A percentile compares a stretch with the other conserved stretches of the same genome.
These are phyloP conservation scores for Crotalus horridus DNA, from an alignment of 2,113 vertebrate genomes.

Conservation along the genomic window DNA sequence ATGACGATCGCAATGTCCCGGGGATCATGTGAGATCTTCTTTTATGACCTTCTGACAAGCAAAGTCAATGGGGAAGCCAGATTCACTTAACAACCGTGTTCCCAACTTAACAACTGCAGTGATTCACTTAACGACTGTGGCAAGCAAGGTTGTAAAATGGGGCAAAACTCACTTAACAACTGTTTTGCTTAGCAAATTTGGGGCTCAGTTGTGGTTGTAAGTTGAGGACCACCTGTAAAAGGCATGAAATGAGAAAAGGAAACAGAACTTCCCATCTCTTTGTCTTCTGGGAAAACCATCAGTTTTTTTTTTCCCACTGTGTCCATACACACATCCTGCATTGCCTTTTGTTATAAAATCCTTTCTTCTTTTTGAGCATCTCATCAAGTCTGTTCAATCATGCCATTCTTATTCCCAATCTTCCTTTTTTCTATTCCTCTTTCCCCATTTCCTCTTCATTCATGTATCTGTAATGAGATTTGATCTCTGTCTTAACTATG, in stretches of 20 bases:
- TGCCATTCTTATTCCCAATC: background rate
- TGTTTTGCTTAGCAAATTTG: no score
- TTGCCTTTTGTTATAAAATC: background rate
- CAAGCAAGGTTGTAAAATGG: no score
- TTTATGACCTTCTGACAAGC: no score
- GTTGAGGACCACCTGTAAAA: background rate
- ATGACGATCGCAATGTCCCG: no score
- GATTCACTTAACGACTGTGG: no score
- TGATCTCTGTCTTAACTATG: background rate
- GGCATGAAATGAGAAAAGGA: background rate
- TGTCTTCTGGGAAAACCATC: background rate
- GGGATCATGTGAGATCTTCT: no score
- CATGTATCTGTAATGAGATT: background rate
- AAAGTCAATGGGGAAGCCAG: no score
- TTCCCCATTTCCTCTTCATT: background rate
- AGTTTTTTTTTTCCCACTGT: background rate
- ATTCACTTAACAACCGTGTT: no score
- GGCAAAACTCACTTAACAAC: no score
- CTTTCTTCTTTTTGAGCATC: background rate
- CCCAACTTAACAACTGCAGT: no score
- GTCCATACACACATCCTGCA: background rate
- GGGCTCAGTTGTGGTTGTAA: no score
- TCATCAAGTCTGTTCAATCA: background rate
- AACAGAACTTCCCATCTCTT: background rate
- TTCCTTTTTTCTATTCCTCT: background rate